Conservation (phyloP, 2,113 vertebrate species). For the Carassius carassius region DNA sequence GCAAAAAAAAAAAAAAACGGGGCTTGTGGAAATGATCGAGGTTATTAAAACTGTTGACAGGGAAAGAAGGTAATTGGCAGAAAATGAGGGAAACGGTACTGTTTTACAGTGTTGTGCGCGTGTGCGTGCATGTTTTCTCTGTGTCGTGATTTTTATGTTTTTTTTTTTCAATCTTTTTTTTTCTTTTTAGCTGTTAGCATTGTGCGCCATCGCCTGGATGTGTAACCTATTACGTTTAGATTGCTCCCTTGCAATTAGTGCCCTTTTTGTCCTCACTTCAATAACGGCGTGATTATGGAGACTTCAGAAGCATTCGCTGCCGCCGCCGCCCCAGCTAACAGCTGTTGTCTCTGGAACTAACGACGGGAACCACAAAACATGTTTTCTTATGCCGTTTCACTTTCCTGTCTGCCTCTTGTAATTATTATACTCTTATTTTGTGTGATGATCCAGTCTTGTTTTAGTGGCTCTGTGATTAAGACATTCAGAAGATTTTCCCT, state of each 20-base stretch:
- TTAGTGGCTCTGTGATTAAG: conserved; percentile 99
- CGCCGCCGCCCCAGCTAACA: conserved; percentile 97
- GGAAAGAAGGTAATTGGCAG: conserved; percentile 99
- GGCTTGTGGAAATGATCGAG: conserved; percentile 96
- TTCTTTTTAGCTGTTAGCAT: conserved; percentile 82
- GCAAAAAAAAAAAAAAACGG: conserved; percentile 72
- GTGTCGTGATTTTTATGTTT: conserved; percentile 20
- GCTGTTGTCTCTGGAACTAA: conserved; percentile 99
- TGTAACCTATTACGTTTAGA: conserved; percentile 99
- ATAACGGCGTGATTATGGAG: conserved; percentile 99
- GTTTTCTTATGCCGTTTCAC: conserved; percentile 95
- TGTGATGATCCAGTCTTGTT: conserved; percentile 86
- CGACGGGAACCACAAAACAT: conserved; percentile 99
- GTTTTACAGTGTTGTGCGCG: conserved; percentile 88
- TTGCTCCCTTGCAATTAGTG: conserved; percentile 99
- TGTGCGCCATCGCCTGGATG: conserved; percentile 98
- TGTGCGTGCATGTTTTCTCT: conserved; percentile 38
- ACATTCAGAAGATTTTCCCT: conserved; percentile 95
- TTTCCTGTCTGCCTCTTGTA: conserved; percentile 81
- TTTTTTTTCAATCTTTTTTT: background rate
- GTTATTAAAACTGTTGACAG: conserved; percentile 99
- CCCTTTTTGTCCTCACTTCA: conserved; percentile 99
- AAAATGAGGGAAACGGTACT: conserved; percentile 97
- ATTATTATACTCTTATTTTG: conserved; percentile 83
- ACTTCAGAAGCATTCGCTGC: conserved; percentile 95